Percentiles rank a stretch among this genome's conserved stretches.
Evolutionary conservation across 2,888 invertebrate species (phyloP).

Genomic region (Pandemis corylana): DNA sequence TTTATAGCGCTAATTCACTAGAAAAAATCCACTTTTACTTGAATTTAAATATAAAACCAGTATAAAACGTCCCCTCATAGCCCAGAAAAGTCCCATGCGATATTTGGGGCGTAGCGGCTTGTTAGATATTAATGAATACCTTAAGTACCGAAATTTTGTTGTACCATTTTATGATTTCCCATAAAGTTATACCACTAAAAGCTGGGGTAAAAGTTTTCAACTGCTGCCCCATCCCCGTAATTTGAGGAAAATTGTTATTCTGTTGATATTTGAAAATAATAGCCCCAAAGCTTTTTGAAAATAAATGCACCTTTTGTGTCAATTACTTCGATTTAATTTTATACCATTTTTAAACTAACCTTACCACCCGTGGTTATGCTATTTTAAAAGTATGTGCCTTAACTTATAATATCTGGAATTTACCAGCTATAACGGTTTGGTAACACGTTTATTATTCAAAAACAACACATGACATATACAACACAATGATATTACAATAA

Average conservation of each 20-base stretch:
- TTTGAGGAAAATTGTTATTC: slow-evolving; percentile 23
- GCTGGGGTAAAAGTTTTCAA: slow-evolving; percentile 29
- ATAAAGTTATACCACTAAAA: slow-evolving; percentile 21
- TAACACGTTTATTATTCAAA: too few relatives aligned
- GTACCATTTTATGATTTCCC: slow-evolving; percentile 15
- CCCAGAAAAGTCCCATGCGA: background rate
- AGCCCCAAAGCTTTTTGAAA: background rate
- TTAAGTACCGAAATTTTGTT: background rate
- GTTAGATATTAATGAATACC: slow-evolving; percentile 4
- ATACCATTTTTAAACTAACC: slow-evolving; percentile 1
- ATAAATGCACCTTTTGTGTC: slow-evolving; percentile 9
- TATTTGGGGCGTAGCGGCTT: background rate
- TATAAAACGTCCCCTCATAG: background rate
- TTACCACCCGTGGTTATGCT: background rate
- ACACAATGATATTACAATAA: too few relatives aligned
- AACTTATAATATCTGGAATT: too few relatives aligned
- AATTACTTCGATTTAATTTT: background rate
- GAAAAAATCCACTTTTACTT: too few relatives aligned
- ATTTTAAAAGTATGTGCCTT: too few relatives aligned
- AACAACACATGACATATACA: too few relatives aligned
- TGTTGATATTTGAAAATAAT: background rate
- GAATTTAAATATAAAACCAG: too few relatives aligned
- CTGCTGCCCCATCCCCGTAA: slow-evolving; percentile 14
- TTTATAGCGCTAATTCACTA: too few relatives aligned
- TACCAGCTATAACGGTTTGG: too few relatives aligned